Evolutionary conservation across 2,888 invertebrate genomes (phyloP), one percentile per base, ranked within the genome.

Genomic region (Sphaeridia pumilis): DNA sequence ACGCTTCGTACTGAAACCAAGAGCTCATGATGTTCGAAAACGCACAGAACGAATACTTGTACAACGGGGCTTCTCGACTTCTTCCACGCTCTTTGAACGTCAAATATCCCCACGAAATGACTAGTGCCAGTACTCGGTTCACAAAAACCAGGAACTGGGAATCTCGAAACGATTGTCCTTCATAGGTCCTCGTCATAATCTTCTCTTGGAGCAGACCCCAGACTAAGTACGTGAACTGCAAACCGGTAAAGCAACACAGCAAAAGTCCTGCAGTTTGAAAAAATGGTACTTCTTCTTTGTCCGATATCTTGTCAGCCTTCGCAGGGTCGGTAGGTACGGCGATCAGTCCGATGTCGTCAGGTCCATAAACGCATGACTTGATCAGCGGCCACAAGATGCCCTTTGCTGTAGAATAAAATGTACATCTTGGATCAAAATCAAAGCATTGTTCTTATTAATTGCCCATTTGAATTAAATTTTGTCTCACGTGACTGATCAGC

Each of bases 1-100:
- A 76, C 22, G 97, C 97, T 73, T 98, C 98, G 70, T 99, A 98
- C 73, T 99, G 98, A 72, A 93, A 97, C 97, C 97, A 99, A 44
- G 94, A 93, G 70, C 94, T 94, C 78, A 98, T 80, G 60, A 97
- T 88, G 72, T 98, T 98, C 17, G 94, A 92, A 67, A 98, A 82
- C 3, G 95, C 90, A 68, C 94, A 92, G 74, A 84, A 97, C 0
- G 87, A 84, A 73, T 94, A 97, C 73, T 92, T 87, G 72, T 90
- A 94, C 12, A 94, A 75, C 0, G 98, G 95, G 49, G 87, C 86
- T 24, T 80, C 79, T 31, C 52, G 51, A 67, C 87, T 84, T 17
- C 82, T 74, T n/a, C 78, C 73, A 38, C 74, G 70, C 52, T 63
- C 59, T 44, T 60, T 61, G 43, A 76, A 65, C 20, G 76, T 59